These are phyloP conservation scores for Rhombomys opimus DNA, from an alignment of 2,113 vertebrate species.

Conservation along the genomic window DNA sequence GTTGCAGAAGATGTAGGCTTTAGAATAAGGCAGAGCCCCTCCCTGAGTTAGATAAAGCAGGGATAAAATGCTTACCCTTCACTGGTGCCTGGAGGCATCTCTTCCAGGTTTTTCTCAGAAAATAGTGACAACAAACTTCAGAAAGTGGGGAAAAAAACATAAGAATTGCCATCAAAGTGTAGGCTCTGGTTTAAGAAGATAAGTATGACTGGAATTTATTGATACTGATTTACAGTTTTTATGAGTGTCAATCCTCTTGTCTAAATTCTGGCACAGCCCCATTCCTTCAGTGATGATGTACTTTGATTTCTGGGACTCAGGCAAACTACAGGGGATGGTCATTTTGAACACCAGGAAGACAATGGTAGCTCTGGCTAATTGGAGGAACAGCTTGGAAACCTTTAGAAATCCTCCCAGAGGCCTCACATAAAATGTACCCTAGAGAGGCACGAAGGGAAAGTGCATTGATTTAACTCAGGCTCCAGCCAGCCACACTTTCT, in stretches of 20 bases:
- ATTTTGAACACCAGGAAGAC: not conserved
- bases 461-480: not conserved
- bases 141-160: not conserved
- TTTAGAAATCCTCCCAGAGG: slow-evolving; percentile 19
- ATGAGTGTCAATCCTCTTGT: not conserved
- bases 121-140: not conserved
- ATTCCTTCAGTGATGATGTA: no score
- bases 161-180: no score
- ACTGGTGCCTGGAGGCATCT: not conserved
- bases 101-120: not conserved
- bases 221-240: not conserved
- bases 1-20: not conserved
- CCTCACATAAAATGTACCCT: not conserved
- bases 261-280: not conserved
- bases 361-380: not conserved
- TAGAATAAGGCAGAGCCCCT: not conserved
- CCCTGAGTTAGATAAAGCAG: not conserved
- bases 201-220: not conserved
- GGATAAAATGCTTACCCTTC: not conserved
- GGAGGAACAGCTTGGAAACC: not conserved
- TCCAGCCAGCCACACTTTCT: not conserved
- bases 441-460: not conserved
- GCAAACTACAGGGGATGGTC: not conserved
- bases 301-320: not conserved
- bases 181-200: not conserved